phyloP scores from a whole-genome alignment of 2,888 invertebrate species.

The Sphecodes monilicornis region DNA sequence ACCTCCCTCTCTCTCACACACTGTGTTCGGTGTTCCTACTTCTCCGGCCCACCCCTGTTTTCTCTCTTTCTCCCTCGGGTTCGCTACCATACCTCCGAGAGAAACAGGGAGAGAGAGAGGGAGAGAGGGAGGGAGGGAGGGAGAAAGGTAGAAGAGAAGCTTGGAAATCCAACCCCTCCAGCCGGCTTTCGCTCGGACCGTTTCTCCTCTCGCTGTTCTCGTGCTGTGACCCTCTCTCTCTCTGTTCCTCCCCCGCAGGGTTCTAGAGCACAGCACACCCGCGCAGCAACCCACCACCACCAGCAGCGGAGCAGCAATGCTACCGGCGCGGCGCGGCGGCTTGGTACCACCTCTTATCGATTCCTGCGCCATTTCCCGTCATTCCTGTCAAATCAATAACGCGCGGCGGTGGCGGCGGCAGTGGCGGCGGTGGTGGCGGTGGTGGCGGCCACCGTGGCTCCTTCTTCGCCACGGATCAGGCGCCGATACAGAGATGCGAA shows the following conservation, averaged over 20 bases:
- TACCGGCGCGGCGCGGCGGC: slow-evolving; percentile 31
- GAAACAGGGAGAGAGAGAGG: neutral
- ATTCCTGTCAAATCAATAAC: slow-evolving; percentile 82
- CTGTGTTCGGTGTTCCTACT: slow-evolving; percentile 1
- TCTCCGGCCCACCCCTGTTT: neutral
- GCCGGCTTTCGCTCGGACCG: slow-evolving; percentile 23
- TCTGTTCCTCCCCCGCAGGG: slow-evolving; percentile 13
- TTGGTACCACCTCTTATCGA: slow-evolving; percentile 82
- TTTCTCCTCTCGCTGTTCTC: slow-evolving; percentile 27
- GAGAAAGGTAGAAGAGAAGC: neutral
- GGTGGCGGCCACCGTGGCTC: slow-evolving; percentile 52
- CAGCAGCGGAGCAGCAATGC: neutral
- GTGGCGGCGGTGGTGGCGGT: slow-evolving; percentile 35
- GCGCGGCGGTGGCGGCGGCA: slow-evolving; percentile 31
- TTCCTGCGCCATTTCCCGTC: slow-evolving; percentile 84
- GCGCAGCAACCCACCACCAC: slow-evolving; percentile 59
- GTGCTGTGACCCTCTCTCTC: slow-evolving; percentile 14
- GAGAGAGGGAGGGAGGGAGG: neutral
- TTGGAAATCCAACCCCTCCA: slow-evolving; percentile 20
- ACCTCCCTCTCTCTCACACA: neutral
- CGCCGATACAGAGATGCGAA: slow-evolving; percentile 64
- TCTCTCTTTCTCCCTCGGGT: neutral
- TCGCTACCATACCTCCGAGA: neutral
- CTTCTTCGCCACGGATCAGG: slow-evolving; percentile 62
- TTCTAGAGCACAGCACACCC: slow-evolving; percentile 47